Evolutionary conservation across 2,797 vertebrate genomes (phyloP).

Genomic region (Propithecus perrieri): DNA sequence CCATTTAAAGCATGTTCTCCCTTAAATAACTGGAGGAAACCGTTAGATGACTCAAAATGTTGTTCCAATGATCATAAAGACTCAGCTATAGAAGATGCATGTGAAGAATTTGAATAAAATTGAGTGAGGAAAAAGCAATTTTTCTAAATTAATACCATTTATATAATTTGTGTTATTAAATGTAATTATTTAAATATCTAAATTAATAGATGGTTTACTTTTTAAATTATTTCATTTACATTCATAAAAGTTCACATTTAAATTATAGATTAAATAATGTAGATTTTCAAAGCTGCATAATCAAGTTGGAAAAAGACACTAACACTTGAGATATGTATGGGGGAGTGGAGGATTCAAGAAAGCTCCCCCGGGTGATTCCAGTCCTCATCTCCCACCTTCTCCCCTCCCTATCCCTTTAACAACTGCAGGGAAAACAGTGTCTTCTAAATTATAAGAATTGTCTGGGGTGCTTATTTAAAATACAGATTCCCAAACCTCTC

Average conservation of each 20-base stretch:
- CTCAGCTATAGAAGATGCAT: neutral
- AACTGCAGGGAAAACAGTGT: neutral
- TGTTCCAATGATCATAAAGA: neutral
- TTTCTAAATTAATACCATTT: conserved; percentile 24
- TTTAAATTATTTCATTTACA: neutral
- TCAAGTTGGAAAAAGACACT: neutral
- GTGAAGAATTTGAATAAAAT: neutral
- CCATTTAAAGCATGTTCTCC: neutral
- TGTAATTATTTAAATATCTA: neutral
- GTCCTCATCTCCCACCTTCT: neutral
- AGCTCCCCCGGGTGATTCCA: neutral
- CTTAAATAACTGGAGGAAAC: neutral
- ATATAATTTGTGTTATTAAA: neutral
- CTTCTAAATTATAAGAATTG: neutral
- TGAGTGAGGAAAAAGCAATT: neutral
- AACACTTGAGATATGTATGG: neutral
- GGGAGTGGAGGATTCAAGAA: neutral
- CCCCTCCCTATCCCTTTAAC: neutral
- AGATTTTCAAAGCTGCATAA: conserved; percentile 5
- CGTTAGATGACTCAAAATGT: neutral
- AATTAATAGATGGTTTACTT: neutral
- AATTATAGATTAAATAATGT: neutral
- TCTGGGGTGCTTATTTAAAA: neutral
- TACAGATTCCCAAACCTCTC: neutral
- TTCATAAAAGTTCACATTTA: neutral